Conservation (phyloP, 2,113 vertebrate species). For the Arizona elegans region DNA sequence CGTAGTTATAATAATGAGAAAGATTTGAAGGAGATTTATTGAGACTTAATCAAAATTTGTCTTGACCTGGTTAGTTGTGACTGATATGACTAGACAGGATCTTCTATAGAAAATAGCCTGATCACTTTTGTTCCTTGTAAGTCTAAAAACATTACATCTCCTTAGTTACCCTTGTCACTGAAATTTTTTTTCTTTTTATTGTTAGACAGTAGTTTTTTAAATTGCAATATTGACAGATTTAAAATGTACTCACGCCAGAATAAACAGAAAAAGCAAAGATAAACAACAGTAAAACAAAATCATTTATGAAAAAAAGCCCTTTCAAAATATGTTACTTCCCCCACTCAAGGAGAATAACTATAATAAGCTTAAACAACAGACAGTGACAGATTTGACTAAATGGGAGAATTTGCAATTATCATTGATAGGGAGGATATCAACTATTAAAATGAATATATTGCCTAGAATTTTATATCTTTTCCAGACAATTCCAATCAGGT, state of each 20-base stretch:
- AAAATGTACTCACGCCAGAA: background rate
- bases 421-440: too few relatives aligned
- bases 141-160: background rate
- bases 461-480: too few relatives aligned
- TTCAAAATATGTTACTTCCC: background rate
- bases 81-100: background rate
- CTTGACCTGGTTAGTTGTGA: background rate
- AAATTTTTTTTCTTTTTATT: slow-evolving; percentile 39
- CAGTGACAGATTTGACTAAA: too few relatives aligned
- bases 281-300: background rate
- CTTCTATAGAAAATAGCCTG: background rate
- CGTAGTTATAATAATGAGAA: background rate
- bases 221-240: background rate
- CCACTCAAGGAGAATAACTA: too few relatives aligned
- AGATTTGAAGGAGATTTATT: background rate
- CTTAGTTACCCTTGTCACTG: background rate
- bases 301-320: background rate
- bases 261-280: background rate
- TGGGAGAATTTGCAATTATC: too few relatives aligned
- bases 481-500: too few relatives aligned
- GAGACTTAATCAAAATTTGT: background rate
- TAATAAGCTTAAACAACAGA: too few relatives aligned
- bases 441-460: too few relatives aligned
- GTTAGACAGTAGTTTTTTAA: slow-evolving; percentile 35
- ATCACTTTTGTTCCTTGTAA: background rate